Percentiles rank a stretch among this genome's conserved stretches.
Evolutionary conservation across 1,140 invertebrate genomes (phyloP).

Genomic region (Thalassaphorura encarpata): DNA sequence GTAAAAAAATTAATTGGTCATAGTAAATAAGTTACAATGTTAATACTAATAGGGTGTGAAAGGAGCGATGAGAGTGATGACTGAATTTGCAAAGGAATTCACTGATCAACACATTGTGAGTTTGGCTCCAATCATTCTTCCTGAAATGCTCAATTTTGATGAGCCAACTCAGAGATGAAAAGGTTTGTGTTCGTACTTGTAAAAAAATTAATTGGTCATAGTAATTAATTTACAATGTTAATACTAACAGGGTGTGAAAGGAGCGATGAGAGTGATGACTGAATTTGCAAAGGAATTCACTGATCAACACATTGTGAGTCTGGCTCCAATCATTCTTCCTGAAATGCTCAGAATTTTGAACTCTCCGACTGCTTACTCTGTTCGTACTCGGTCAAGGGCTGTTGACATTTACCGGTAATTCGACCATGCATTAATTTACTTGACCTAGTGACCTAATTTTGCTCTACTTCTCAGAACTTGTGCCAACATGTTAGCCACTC

Average conservation of each 20-base stretch:
- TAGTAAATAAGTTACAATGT: not conserved
- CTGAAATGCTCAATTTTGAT: conserved; percentile 65
- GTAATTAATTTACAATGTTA: not conserved
- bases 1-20: not conserved
- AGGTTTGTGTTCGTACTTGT: conserved; percentile 11
- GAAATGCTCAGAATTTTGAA: conserved; percentile 65
- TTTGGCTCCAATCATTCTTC: conserved; percentile 61
- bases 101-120: conserved; percentile 57
- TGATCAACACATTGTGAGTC: conserved; percentile 56
- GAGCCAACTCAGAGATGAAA: conserved; percentile 38
- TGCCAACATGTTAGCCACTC: conserved; percentile 45
- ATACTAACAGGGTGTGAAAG: conserved; percentile 50
- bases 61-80: conserved; percentile 65
- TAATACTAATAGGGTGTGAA: conserved; percentile 55
- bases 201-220: not conserved
- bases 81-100: conserved; percentile 60
- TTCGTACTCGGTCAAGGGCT: conserved; percentile 52
- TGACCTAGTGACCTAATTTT: not conserved
- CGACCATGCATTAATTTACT: not conserved
- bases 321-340: conserved; percentile 62
- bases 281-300: conserved; percentile 61
- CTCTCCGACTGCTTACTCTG: conserved; percentile 50
- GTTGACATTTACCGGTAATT: conserved; percentile 52
- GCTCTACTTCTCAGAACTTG: conserved; percentile 37
- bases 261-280: conserved; percentile 64